Base-by-base conservation (phyloP, 2,797 vertebrate species). In the Antrozous pallidus region DNA sequence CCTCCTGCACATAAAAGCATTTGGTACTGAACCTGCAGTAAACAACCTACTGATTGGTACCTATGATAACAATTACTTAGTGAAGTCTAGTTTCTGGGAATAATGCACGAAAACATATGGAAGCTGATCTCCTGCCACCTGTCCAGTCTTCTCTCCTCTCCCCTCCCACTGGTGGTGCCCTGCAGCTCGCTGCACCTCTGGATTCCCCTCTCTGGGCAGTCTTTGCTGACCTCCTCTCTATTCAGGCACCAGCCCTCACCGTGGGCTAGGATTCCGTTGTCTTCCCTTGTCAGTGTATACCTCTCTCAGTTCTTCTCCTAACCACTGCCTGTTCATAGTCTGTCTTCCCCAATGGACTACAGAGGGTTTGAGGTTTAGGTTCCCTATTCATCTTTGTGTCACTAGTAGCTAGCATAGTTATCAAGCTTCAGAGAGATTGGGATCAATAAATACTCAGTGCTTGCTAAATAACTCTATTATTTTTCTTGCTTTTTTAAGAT, bases 141-240 rank as follows among this genome's bases (percentile, higher is more conserved):
- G 4, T 26, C 24, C 5, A 7, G 6, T 6, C 51, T 31, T 3
- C 2, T 33, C 7, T 20, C 9, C 14, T 54, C 18, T 47, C 45
- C 14, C 47, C 2, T 1, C 22, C 4, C 33, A 6, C 38, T 22
- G 8, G 63, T 26, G 6, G 18, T 0, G 16, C 4, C 26, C 6
- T 24, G 3, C 1, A 54, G 47, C 1, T 26, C 3, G 10, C 20
- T 13, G 3, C 16, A 13, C 20, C 5, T 67, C 51, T 33, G 38
- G 20, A 63, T 71, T n/a, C 6, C 4, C 16, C 33, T 71, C 71
- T 31, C 40, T 28, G 24, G 63, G 22, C 6, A 33, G 20, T 47
- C 10, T 49, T 69, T 77, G 45, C 24, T 38, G 38, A 40, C 13
- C 3, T 18, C 26, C 47, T n/a, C 26, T 63, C 54, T 45, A 26